Percentiles rank a stretch among this genome's conserved stretches.
These are phyloP conservation scores for Mycetomoellerius zeteki DNA, from an alignment of 1,140 invertebrate species.

Conservation along the genomic window DNA sequence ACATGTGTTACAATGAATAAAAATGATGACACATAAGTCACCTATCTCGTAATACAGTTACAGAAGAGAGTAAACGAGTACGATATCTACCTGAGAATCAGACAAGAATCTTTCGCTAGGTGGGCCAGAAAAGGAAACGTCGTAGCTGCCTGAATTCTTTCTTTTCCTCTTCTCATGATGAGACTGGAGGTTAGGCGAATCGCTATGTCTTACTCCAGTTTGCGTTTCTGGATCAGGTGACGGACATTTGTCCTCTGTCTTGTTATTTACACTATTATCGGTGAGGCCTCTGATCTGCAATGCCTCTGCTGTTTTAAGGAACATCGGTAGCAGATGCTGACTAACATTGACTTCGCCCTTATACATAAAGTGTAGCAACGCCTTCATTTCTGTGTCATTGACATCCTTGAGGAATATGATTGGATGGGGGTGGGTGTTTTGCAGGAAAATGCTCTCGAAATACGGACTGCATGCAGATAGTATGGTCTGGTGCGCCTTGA, in stretches of 20 bases:
- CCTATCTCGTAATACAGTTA: neutral
- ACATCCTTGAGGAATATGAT: slow-evolving; percentile 97
- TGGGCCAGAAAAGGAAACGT: slow-evolving; percentile 89
- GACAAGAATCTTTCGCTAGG: slow-evolving; percentile 89
- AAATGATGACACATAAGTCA: neutral
- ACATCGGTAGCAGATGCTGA: slow-evolving; percentile 94
- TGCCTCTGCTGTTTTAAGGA: slow-evolving; percentile 96
- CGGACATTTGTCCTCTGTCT: slow-evolving; percentile 82
- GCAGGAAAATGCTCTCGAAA: slow-evolving; percentile 97
- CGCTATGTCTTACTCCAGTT: slow-evolving; percentile 79
- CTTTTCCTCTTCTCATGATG: slow-evolving; percentile 90
- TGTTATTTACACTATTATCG: slow-evolving; percentile 91
- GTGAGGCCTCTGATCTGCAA: slow-evolving; percentile 96
- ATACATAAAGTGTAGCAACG: slow-evolving; percentile 96
- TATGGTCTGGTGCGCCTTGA: slow-evolving; percentile 97
- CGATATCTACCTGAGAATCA: slow-evolving; percentile 88
- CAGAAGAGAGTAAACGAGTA: neutral
- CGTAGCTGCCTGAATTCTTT: slow-evolving; percentile 90
- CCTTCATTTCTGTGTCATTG: slow-evolving; percentile 94
- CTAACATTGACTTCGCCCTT: slow-evolving; percentile 96
- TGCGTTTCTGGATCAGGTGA: slow-evolving; percentile 83
- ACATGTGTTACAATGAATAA: neutral
- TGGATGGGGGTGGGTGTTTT: slow-evolving; percentile 96
- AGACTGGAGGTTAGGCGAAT: slow-evolving; percentile 82
- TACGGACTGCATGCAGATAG: slow-evolving; percentile 97